phyloP scores from a whole-genome alignment of 2,797 vertebrate species.

The Hephaestus fuliginosus region DNA sequence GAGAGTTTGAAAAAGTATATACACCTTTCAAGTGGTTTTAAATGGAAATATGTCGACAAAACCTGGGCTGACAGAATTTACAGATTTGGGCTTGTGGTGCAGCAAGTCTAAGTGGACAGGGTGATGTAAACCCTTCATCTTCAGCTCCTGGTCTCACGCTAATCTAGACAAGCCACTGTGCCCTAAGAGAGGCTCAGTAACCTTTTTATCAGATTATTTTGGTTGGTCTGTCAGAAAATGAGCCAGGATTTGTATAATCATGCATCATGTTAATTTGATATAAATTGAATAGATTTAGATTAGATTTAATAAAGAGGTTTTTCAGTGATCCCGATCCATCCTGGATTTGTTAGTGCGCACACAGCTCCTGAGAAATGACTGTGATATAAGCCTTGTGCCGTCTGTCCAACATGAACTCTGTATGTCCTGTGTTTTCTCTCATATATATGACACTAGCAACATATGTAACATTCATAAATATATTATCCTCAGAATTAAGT shows the following conservation, averaged over 20 bases:
- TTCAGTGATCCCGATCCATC: slow-evolving; percentile 33
- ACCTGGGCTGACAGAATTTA: slow-evolving; percentile 36
- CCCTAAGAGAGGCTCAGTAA: slow-evolving; percentile 23
- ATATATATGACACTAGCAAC: background rate
- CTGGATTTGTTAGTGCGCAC: background rate
- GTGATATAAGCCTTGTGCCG: background rate
- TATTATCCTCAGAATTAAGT: background rate
- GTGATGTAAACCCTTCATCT: background rate
- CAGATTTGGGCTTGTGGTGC: slow-evolving; percentile 13
- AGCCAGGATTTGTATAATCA: slow-evolving; percentile 65
- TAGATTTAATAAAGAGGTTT: slow-evolving; percentile 38
- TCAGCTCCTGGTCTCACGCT: slow-evolving; percentile 6
- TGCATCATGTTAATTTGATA: slow-evolving; percentile 58
- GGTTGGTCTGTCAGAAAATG: slow-evolving; percentile 54
- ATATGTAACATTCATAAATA: background rate
- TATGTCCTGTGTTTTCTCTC: background rate
- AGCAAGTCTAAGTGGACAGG: background rate
- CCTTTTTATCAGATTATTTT: slow-evolving; percentile 62
- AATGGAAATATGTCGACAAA: slow-evolving; percentile 31
- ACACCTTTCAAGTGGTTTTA: slow-evolving; percentile 28
- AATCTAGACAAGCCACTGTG: slow-evolving; percentile 5
- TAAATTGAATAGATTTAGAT: slow-evolving; percentile 49
- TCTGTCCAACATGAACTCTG: background rate
- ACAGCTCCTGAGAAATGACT: background rate
- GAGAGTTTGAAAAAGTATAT: no score